These are phyloP conservation scores for Mesodorylaimus sp. DNA, from an alignment of 2,888 invertebrate genomes.

Conservation along the genomic window DNA sequence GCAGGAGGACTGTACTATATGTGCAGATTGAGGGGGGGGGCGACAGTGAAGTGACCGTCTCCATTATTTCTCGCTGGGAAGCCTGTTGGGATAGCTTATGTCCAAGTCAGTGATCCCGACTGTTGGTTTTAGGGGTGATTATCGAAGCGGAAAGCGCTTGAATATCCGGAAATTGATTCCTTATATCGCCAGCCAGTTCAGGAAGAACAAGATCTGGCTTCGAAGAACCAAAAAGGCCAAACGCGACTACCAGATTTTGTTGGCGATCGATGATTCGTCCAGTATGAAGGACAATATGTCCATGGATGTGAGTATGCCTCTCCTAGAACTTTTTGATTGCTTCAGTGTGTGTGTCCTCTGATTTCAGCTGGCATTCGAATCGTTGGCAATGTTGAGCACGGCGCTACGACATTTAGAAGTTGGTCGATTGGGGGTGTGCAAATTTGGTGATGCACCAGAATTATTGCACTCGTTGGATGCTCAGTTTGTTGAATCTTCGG, in stretches of 20 bases:
- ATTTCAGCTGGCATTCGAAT: conserved; percentile 62
- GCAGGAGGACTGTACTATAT: no score
- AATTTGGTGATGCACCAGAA: conserved; percentile 63
- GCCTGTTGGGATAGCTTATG: no score
- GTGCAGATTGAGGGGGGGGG: no score
- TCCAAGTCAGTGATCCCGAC: no score
- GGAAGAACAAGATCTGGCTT: conserved; percentile 98
- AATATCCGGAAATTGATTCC: conserved; percentile 97
- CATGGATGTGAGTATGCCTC: conserved; percentile 37
- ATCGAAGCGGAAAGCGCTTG: conserved; percentile 79
- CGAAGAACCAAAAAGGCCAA: conserved; percentile 82
- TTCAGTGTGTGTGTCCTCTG: neutral
- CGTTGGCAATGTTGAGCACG: conserved; percentile 66
- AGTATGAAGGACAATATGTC: conserved; percentile 41
- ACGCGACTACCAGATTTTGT: conserved; percentile 79
- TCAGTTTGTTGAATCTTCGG: conserved; percentile 66
- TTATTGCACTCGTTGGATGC: conserved; percentile 72
- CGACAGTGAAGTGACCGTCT: no score
- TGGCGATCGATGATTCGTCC: conserved; percentile 88
- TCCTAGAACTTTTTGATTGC: neutral
- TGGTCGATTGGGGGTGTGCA: conserved; percentile 72
- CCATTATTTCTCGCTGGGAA: no score
- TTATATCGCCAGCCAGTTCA: conserved; percentile 93
- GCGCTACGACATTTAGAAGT: conserved; percentile 79
- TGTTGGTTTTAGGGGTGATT: conserved; percentile 57